Conservation (phyloP, 30 jellyfish, hydroid and myxozoan genomes). For the Sanderia malayensis region DNA sequence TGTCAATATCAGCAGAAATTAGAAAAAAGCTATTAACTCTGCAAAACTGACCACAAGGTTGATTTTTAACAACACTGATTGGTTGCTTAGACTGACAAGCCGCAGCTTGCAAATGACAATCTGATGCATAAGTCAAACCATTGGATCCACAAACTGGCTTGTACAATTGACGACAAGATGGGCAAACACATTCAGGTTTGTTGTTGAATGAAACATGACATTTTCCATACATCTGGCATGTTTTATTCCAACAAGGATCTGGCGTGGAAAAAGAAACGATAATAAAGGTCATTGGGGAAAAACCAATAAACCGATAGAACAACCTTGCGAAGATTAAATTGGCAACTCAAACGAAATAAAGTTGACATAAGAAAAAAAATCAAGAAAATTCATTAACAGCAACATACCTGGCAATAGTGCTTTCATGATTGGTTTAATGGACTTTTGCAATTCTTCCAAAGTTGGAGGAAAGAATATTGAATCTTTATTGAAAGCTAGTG, state of each 20-base stretch:
- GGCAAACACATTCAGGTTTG: conserved; percentile 72
- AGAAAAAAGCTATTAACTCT: not conserved
- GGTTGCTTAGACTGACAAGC: conserved; percentile 55
- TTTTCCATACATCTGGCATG: conserved; percentile 34
- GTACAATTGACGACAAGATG: conserved; percentile 43
- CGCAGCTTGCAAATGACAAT: conserved; percentile 43
- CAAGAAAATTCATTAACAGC: not conserved
- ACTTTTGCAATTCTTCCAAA: conserved; percentile 19
- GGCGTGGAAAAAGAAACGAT: too few species aligned
- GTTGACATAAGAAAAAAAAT: not conserved
- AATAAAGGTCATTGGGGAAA: too few species aligned
- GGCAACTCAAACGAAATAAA: not conserved
- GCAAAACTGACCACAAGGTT: conserved; percentile 76
- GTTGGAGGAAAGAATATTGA: conserved; percentile 30
- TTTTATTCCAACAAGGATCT: conserved; percentile 65
- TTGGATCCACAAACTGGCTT: conserved; percentile 87
- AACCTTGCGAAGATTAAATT: not conserved
- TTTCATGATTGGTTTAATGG: conserved; percentile 29
- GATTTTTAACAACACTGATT: conserved; percentile 27
- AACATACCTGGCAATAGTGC: conserved; percentile 54
- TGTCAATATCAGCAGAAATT: not conserved
- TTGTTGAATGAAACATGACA: conserved; percentile 48
- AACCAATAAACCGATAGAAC: too few species aligned
- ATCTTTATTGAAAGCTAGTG: conserved; percentile 17
- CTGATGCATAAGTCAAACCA: conserved; percentile 72